Conservation (phyloP, 2,797 vertebrate species). For the Buceros bicornis region DNA sequence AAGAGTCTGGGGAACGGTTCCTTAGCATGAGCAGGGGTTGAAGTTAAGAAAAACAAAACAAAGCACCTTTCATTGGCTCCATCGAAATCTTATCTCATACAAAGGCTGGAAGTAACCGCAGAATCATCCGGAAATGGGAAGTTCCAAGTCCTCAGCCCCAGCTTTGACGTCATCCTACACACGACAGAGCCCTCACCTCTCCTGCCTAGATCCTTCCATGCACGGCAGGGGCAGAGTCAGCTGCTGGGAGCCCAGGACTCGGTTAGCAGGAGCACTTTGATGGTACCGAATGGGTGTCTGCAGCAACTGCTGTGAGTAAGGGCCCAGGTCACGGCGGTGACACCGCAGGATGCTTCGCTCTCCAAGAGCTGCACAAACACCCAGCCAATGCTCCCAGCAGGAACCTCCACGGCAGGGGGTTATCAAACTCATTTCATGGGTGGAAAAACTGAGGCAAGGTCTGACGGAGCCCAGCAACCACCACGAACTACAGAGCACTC, state of each 20-base stretch:
- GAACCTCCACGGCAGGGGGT: background rate
- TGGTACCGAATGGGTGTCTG: background rate
- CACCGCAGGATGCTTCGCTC: background rate
- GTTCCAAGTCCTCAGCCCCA: background rate
- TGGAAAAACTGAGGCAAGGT: background rate
- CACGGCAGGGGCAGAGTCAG: background rate
- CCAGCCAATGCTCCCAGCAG: background rate
- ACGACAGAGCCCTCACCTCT: background rate
- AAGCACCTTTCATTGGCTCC: background rate
- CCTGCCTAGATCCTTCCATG: background rate
- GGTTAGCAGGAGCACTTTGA: background rate
- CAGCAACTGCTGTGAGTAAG: background rate
- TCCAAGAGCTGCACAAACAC: conserved; percentile 12
- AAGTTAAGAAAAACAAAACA: background rate
- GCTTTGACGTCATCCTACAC: background rate
- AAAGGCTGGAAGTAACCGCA: background rate
- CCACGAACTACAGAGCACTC: background rate
- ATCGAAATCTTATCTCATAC: background rate
- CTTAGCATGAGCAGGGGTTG: background rate
- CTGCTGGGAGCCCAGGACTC: no score
- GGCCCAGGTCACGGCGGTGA: background rate
- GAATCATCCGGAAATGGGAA: background rate
- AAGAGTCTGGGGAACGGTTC: background rate
- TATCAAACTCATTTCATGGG: background rate
- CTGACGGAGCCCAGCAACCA: background rate